Evolutionary conservation across 2,888 invertebrate species (phyloP).

Genomic region (Leucophenga maculata): DNA sequence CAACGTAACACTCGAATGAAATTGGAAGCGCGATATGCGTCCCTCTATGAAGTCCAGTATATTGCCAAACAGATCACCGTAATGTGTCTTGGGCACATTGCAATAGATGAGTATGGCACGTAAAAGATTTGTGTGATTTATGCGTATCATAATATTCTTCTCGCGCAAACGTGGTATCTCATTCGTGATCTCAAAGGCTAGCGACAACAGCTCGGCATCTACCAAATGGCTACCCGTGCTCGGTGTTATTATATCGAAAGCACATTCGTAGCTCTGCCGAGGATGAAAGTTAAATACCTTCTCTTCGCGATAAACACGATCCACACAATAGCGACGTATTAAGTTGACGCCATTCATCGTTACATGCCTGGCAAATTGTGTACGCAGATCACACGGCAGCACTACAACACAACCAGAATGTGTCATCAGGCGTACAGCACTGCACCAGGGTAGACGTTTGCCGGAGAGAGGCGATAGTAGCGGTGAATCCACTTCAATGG

Average conservation of each 20-base stretch:
- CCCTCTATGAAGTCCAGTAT: conserved; percentile 73
- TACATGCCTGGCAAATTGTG: conserved; percentile 86
- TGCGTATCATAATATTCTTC: conserved; percentile 79
- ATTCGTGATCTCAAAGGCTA: conserved; percentile 82
- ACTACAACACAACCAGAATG: conserved; percentile 87
- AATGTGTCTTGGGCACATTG: conserved; percentile 82
- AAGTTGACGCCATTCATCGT: conserved; percentile 85
- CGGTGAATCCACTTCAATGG: conserved; percentile 84
- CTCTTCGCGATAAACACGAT: conserved; percentile 88
- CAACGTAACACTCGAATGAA: conserved; percentile 80
- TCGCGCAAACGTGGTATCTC: conserved; percentile 79
- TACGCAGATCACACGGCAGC: conserved; percentile 87
- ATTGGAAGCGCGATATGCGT: conserved; percentile 79
- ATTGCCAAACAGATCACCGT: conserved; percentile 68
- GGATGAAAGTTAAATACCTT: conserved; percentile 88
- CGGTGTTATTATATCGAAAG: conserved; percentile 92
- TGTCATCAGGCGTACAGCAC: conserved; percentile 86
- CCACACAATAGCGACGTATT: conserved; percentile 88
- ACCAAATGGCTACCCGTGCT: conserved; percentile 81
- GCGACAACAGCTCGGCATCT: conserved; percentile 88
- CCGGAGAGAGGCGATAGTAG: conserved; percentile 83
- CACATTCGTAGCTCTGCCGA: conserved; percentile 89
- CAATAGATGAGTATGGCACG: conserved; percentile 84
- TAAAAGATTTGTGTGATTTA: conserved; percentile 86
- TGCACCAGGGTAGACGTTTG: conserved; percentile 63